These are phyloP conservation scores for Cryptoprocta ferox DNA, from an alignment of 2,797 vertebrate genomes.

Conservation along the genomic window DNA sequence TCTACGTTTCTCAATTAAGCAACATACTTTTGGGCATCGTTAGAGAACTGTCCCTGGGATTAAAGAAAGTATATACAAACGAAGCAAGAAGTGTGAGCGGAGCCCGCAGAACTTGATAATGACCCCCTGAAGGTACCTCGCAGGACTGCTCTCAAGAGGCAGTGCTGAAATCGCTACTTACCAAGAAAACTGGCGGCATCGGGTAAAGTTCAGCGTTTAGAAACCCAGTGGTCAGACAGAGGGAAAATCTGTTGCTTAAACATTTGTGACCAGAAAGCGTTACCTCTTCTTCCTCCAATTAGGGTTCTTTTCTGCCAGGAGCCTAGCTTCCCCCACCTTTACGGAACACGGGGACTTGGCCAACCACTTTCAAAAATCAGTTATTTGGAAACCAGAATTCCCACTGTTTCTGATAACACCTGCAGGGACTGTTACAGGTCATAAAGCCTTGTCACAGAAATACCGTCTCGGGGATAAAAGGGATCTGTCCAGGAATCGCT, in stretches of 20 bases:
- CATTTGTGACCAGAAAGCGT: neutral
- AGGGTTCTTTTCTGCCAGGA: neutral
- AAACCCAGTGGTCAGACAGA: neutral
- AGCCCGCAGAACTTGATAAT: neutral
- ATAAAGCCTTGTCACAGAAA: neutral
- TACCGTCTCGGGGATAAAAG: neutral
- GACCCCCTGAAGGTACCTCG: neutral
- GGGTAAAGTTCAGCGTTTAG: constrained; percentile 55
- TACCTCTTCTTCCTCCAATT: neutral
- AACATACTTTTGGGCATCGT: neutral
- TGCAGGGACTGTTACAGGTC: neutral
- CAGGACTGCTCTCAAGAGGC: neutral
- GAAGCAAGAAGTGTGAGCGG: neutral
- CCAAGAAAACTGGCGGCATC: constrained; percentile 70
- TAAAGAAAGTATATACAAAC: neutral
- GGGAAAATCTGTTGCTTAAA: neutral
- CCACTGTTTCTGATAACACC: neutral
- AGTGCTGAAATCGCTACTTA: constrained; percentile 75
- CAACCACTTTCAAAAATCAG: neutral
- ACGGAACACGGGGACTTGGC: neutral
- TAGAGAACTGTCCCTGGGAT: neutral
- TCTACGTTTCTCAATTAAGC: neutral
- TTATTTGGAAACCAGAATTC: neutral
- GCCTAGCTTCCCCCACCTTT: neutral
- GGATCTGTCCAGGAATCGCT: neutral